Percentiles rank a stretch among this genome's conserved stretches.
Evolutionary conservation across 2,888 invertebrate species (phyloP).

Genomic region (Clanis bilineata): DNA sequence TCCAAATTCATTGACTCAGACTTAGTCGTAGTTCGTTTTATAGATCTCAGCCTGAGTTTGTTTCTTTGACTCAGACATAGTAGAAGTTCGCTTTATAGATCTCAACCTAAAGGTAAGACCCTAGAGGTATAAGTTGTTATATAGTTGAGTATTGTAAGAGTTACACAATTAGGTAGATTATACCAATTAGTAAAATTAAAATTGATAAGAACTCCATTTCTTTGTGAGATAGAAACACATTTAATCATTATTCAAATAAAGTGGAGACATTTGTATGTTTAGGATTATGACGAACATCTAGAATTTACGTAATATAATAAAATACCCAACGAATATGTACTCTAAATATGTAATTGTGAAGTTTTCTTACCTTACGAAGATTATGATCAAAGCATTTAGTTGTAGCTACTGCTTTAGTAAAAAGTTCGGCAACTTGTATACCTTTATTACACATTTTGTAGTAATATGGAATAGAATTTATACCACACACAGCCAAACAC

Average conservation of each 20-base stretch:
- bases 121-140: too few relatives aligned
- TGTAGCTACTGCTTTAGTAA: conserved; percentile 63
- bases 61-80: too few relatives aligned
- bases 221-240: neutral
- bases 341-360: neutral
- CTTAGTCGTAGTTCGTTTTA: too few relatives aligned
- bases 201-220: too few relatives aligned
- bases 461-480: neutral
- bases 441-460: conserved; percentile 58
- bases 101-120: too few relatives aligned
- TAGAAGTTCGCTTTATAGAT: too few relatives aligned
- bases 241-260: neutral
- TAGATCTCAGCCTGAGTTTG: too few relatives aligned
- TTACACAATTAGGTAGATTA: too few relatives aligned
- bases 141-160: too few relatives aligned
- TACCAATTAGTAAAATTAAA: too few relatives aligned
- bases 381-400: conserved; percentile 73
- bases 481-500: too few relatives aligned
- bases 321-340: neutral
- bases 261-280: neutral
- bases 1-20: too few relatives aligned
- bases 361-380: conserved; percentile 58
- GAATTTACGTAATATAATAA: neutral
- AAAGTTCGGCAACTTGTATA: conserved; percentile 62
- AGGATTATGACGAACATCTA: neutral